Base-by-base conservation (phyloP, 2,888 invertebrate species). In the Coleophora flavipennella region DNA sequence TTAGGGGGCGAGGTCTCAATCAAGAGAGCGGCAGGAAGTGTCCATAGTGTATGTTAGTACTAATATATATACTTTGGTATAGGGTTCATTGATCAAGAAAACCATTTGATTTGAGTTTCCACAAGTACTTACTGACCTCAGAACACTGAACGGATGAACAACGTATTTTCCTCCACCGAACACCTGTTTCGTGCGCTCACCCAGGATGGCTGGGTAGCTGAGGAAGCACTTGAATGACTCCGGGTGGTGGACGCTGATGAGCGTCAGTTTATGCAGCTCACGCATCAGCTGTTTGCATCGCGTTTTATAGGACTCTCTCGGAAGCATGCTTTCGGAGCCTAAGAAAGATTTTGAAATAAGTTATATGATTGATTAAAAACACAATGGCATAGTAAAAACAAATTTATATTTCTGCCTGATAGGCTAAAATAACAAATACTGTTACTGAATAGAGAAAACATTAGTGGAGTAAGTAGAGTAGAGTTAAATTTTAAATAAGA, bases 71-170 rank as follows among this genome's bases (percentile, higher is more conserved):
- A n/a, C n/a, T n/a, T n/a, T n/a, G n/a, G n/a, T n/a, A n/a, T n/a
- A n/a, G n/a, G n/a, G n/a, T n/a, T n/a, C n/a, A n/a, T n/a, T n/a
- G n/a, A 3, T 13, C 13, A 33, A 3, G 8, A 11, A 13, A 31
- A 31, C 31, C 31, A 31, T 31, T 31, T 10, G 6, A n/a, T 31
- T n/a, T 31, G 7, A 6, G 6, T 6, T 31, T 34, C 12, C 11
- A 20, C 10, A 11, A n/a, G n/a, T n/a, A n/a, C n/a, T n/a, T n/a
- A n/a, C 28, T 12, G 35, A 75, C 77, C 68, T 66, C 46, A 67
- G 57, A 14, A 55, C 39, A 42, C 78, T 77, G 7, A 65, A 59
- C 0, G 75, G 76, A 40, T 78, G 77, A 4, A 74, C 64, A 9
- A 66, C 36, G 27, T 41, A 53, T 11, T 39, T 47, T 6, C 52